Base-by-base conservation (phyloP, 2,113 vertebrate genomes). In the Xiphias gladius region DNA sequence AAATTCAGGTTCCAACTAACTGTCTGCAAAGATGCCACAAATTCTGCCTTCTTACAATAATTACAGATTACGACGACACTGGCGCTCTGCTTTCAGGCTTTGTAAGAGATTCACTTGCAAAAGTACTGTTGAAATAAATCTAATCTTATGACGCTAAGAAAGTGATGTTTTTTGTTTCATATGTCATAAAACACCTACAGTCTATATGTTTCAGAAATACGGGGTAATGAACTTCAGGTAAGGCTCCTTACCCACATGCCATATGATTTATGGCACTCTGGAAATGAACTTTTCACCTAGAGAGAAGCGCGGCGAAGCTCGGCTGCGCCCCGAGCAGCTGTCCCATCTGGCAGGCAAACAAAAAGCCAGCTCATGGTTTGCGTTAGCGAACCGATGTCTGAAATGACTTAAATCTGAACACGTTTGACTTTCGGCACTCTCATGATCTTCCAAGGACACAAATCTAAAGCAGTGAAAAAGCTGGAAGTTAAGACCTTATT, bases 281-380 rank as follows among this genome's bases (percentile, higher is more conserved):
- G 39, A 82, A 39, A 71, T 89, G 87, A 91, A 91, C 90, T 91
- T 88, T 88, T 90, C 84, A 91, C 89, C 89, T 82, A 32, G 71
- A 79, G 88, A 75, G 76, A 52, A 79, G 78, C n/a, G 30, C 46
- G 85, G 70, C 43, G 67, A 43, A 46, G 83, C 85, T 86, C 63
- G 71, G 89, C 72, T 88, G 83, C 88, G 54, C 61, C 69, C 83
- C 3, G 69, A 85, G 79, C 83, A 89, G 85, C 89, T 83, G 88
- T 83, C 74, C 67, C 89, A 90, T 85, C 85, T 92, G 91, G 86
- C 79, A 83, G 48, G 84, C 12, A n/a, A 88, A 69, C 77, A 78
- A 64, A 85, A 65, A 84, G 80, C 61, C 5, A 74, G 69, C 61
- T 88, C 84, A 78, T 86, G 90, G 82, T 88, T 85, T 58, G 77